phyloP scores from a whole-genome alignment of 2,888 invertebrate genomes.

The Lithophane socia region DNA sequence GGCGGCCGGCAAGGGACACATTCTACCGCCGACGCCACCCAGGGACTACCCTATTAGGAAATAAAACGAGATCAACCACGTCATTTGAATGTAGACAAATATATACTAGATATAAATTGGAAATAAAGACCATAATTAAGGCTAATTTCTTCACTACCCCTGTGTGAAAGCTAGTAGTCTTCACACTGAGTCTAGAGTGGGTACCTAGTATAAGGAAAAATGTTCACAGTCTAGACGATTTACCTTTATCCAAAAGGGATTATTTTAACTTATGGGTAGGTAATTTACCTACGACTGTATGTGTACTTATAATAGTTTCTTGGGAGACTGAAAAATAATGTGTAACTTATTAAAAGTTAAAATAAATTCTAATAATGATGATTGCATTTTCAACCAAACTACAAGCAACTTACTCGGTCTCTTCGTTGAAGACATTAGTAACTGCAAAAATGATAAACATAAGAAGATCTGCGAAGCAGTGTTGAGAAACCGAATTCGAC shows the following conservation, averaged over 20 bases:
- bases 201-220: background rate
- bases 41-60: constrained; percentile 82
- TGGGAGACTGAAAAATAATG: background rate
- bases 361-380: background rate
- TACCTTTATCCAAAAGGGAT: background rate
- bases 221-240: background rate
- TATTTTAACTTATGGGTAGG: background rate
- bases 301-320: background rate
- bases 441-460: background rate
- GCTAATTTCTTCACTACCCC: background rate
- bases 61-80: constrained; percentile 48
- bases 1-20: constrained; percentile 72
- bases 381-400: background rate
- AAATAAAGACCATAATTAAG: background rate
- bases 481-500: background rate
- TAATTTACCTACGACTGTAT: no score
- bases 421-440: background rate
- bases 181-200: background rate
- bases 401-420: background rate
- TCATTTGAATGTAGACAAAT: background rate
- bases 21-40: constrained; percentile 66
- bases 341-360: background rate
- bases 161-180: no score
- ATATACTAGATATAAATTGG: no score
- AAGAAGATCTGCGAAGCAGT: background rate